These are phyloP conservation scores for Brienomyrus longianalis DNA, from an alignment of 2,113 vertebrate genomes.

Conservation along the genomic window DNA sequence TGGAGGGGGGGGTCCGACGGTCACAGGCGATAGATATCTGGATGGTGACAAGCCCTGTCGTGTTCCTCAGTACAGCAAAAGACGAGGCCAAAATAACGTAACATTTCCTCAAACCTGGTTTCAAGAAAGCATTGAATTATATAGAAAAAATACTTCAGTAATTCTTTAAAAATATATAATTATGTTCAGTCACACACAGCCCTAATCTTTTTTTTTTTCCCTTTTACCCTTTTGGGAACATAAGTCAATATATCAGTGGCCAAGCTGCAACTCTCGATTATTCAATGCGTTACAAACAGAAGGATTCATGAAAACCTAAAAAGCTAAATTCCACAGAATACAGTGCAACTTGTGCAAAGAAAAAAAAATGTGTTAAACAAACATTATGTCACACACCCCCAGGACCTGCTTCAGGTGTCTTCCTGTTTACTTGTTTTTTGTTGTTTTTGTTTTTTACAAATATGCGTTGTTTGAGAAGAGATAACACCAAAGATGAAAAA, in stretches of 20 bases:
- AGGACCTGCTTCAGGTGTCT: slow-evolving; percentile 35
- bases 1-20: not conserved
- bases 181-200: slow-evolving; percentile 24
- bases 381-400: slow-evolving; percentile 45
- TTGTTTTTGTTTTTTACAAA: slow-evolving; percentile 42
- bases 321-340: slow-evolving; percentile 55
- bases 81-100: slow-evolving; percentile 2
- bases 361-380: slow-evolving; percentile 41
- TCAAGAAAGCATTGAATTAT: slow-evolving; percentile 15
- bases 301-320: slow-evolving; percentile 54
- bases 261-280: slow-evolving; percentile 36
- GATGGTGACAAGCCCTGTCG: not conserved
- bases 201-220: slow-evolving; percentile 21
- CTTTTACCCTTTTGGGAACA: slow-evolving; percentile 43
- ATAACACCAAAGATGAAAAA: slow-evolving; percentile 32
- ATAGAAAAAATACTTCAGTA: slow-evolving; percentile 17
- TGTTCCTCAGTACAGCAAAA: not conserved
- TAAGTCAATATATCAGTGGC: slow-evolving; percentile 33
- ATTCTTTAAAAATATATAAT: slow-evolving; percentile 18
- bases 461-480: slow-evolving; percentile 39
- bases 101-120: not conserved
- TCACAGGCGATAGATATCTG: not conserved
- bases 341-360: slow-evolving; percentile 59
- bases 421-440: slow-evolving; percentile 26
- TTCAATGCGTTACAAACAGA: slow-evolving; percentile 60